Conservation (phyloP, 2,888 invertebrate genomes). For the Pteria penguin region DNA sequence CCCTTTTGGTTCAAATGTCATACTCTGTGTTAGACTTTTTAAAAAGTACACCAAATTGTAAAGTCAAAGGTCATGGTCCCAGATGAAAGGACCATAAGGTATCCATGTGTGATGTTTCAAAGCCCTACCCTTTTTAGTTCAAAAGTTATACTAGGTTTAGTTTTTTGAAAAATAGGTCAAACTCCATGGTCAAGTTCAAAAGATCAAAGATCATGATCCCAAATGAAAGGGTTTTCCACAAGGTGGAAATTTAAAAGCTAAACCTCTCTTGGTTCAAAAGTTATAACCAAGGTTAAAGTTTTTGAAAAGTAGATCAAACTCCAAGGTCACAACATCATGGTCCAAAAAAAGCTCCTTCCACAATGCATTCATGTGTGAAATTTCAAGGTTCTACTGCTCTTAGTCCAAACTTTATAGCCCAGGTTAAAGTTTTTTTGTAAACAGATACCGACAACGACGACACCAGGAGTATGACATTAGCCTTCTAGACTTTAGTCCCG, state of each 20-base stretch:
- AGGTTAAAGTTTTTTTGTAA: not conserved
- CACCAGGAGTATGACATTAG: not conserved
- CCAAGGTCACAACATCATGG: not conserved
- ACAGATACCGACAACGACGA: not conserved
- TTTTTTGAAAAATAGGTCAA: not conserved
- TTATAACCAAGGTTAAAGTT: not conserved
- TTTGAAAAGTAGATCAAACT: not conserved
- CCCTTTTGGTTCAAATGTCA: no score
- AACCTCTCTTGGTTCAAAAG: no score
- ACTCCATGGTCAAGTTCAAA: not conserved
- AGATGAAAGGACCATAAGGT: not conserved
- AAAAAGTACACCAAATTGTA: not conserved
- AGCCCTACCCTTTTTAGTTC: not conserved
- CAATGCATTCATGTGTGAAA: not conserved
- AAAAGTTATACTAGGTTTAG: not conserved
- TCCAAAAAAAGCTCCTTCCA: not conserved
- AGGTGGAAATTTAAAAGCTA: not conserved
- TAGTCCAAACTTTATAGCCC: not conserved
- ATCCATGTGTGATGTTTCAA: not conserved
- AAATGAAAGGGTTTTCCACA: not conserved
- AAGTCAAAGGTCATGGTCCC: not conserved
- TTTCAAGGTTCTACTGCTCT: not conserved
- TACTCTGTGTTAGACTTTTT: not conserved
- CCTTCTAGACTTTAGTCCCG: not conserved
- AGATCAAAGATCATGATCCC: not conserved